Base-by-base conservation (phyloP, 2,888 invertebrate species). In the Dioctria linearis region DNA sequence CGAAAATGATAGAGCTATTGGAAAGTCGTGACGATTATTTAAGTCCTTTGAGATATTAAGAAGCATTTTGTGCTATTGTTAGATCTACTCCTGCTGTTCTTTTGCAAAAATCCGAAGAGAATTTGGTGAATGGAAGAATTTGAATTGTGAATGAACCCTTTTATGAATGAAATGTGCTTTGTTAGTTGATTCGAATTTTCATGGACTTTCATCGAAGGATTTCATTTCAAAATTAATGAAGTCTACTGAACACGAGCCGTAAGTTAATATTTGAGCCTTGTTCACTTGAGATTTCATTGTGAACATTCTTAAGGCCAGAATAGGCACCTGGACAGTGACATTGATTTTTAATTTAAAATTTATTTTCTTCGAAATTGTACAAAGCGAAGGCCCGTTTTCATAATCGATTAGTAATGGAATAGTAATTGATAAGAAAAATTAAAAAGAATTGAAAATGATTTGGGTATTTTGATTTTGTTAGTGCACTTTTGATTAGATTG, bases 141-240 rank as follows among this genome's bases (percentile, higher is more conserved):
- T 11, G 43, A n/a, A 49, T 61, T 63, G 2, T 76, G 76, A 76
- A 76, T 76, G 76, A 76, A 76, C 63, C 63, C 76, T 76, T 76
- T 39, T 46, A 63, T 76, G 61, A 63, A 76, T 76, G 51, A 75
- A 25, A 5, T 11, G n/a, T 54, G 61, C 46, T 40, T 54, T 39
- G 54, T 71, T 54, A 37, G 54, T 51, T 54, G 54, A 67, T 67
- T 43, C 46, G 11, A 25, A 73, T 57, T 57, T 57, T 39, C 43
- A 54, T 6, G 73, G 43, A 42, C 59, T 73, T 73, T 73, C 71
- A 54, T 71, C 57, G 42, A 66, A 66, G 13, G 40, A 42, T 4
- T 8, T 5, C 46, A 25, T 54, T 73, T 49, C 9, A 73, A 57
- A 73, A 73, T 73, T 73, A 59, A 73, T 73, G 73, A 73, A 73